These are phyloP conservation scores for Protaetia brevitarsis DNA, from an alignment of 1,140 invertebrate species.

Conservation along the genomic window DNA sequence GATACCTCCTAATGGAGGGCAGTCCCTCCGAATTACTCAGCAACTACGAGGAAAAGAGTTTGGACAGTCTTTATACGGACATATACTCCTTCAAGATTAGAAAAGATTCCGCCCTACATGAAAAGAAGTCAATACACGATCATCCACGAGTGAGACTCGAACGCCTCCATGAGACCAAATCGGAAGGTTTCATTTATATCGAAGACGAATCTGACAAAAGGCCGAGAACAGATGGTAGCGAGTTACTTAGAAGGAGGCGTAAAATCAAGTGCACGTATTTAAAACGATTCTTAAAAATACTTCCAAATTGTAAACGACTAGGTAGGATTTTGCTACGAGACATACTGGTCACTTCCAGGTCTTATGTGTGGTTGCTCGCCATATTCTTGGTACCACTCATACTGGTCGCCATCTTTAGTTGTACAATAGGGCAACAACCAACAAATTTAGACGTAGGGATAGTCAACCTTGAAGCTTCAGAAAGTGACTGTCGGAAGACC, in stretches of 20 bases:
- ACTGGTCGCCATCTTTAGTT: conserved; percentile 1
- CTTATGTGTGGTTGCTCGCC: not conserved
- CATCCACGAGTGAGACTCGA: not conserved
- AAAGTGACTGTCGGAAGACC: not conserved
- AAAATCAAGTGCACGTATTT: not conserved
- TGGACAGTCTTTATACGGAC: conserved; percentile 20
- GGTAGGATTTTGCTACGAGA: conserved; percentile 9
- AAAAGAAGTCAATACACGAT: conserved; percentile 19
- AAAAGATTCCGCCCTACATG: not conserved
- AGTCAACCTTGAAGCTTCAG: conserved; percentile 16
- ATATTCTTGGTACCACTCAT: conserved; percentile 17
- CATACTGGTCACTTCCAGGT: not conserved
- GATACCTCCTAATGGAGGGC: conserved; percentile 23
- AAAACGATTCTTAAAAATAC: not conserved
- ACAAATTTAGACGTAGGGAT: conserved; percentile 7
- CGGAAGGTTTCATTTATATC: conserved; percentile 23
- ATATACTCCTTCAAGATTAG: conserved; percentile 8
- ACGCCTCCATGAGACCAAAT: not conserved
- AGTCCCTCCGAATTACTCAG: conserved; percentile 10
- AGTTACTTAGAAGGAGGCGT: not conserved
- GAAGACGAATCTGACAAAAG: not conserved
- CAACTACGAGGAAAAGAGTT: conserved; percentile 7
- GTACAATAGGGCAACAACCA: conserved; percentile 16
- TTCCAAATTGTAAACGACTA: conserved; percentile 14
- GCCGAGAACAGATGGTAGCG: not conserved